Conservation (phyloP, 2,113 vertebrate species). For the Boleophthalmus pectinirostris region DNA sequence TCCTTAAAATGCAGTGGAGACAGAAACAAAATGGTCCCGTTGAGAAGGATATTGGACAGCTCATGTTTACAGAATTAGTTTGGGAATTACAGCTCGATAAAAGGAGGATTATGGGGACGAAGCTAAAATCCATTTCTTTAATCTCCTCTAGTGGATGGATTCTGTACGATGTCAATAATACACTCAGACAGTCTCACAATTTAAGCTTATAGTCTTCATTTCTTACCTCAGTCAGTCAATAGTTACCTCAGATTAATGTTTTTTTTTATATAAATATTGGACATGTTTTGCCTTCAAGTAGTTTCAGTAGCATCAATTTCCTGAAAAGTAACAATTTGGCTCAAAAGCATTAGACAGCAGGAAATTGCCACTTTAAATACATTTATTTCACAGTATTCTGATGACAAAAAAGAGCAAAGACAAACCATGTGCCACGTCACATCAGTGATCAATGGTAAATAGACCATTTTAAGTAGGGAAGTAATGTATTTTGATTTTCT, state of each 20-base stretch:
- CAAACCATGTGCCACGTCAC: too few species aligned
- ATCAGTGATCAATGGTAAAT: too few species aligned
- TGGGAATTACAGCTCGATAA: not conserved
- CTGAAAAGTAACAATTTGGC: not conserved
- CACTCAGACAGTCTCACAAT: not conserved
- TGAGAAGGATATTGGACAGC: not conserved
- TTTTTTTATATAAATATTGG: not conserved
- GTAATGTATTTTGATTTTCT: too few species aligned
- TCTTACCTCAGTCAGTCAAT: not conserved
- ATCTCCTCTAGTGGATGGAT: not conserved
- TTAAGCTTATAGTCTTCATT: not conserved
- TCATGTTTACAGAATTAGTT: conserved; percentile 10
- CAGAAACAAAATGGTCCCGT: not conserved
- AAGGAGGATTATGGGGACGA: not conserved
- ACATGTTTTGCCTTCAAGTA: not conserved
- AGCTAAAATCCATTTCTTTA: conserved; percentile 1
- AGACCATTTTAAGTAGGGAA: too few species aligned
- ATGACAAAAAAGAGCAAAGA: too few species aligned
- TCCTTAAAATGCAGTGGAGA: not conserved
- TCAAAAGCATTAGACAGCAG: not conserved
- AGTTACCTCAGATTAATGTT: not conserved
- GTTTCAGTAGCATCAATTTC: not conserved
- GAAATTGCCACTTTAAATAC: not conserved
- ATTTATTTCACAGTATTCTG: not conserved
- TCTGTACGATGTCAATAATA: not conserved